Percentiles rank a stretch among this genome's conserved stretches.
These are phyloP conservation scores for Myopa testacea DNA, from an alignment of 2,888 invertebrate genomes.

Conservation along the genomic window DNA sequence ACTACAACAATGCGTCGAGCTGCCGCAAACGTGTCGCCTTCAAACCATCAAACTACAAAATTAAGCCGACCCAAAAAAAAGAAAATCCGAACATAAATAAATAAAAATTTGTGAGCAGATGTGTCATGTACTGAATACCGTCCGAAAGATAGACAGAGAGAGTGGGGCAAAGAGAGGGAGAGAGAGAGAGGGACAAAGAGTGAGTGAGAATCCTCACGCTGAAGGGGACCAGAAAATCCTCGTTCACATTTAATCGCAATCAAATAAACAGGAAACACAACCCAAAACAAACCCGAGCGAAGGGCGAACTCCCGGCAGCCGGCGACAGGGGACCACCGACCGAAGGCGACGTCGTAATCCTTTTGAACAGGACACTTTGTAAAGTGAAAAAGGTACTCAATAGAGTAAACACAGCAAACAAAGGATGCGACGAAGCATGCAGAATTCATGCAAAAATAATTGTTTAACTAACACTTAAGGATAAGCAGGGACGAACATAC, in stretches of 20 bases:
- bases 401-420: constrained; percentile 25
- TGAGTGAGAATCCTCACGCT: constrained; percentile 4
- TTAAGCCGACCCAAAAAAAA: no score
- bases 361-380: constrained; percentile 18
- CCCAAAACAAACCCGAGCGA: background rate
- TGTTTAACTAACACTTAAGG: constrained; percentile 36
- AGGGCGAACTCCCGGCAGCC: background rate
- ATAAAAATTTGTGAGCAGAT: constrained; percentile 27
- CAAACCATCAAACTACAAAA: no score
- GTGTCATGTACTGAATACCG: background rate
- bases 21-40: no score
- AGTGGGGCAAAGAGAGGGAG: no score
- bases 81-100: background rate
- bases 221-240: background rate
- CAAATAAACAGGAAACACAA: constrained; percentile 20
- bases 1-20: background rate
- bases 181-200: background rate
- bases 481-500: background rate
- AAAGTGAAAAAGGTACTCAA: constrained; percentile 26
- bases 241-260: constrained; percentile 27
- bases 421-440: constrained; percentile 16
- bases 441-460: constrained; percentile 24
- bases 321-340: background rate
- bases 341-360: background rate
- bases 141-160: no score